phyloP scores from a whole-genome alignment of 2,113 vertebrate genomes.

The Eublepharis macularius region DNA sequence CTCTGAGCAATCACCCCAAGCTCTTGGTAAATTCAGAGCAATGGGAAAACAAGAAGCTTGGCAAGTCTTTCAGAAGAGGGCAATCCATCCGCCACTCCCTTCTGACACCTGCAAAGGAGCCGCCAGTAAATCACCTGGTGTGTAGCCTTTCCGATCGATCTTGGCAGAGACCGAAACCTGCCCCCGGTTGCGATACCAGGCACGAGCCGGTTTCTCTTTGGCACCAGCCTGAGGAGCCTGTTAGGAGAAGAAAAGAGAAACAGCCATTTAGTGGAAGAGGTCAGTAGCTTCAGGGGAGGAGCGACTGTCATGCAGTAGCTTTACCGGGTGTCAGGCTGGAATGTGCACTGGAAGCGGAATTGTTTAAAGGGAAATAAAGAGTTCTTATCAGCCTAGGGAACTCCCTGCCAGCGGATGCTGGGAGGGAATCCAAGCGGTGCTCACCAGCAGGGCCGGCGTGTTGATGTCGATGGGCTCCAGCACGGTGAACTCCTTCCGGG shows the following conservation, averaged over 20 bases:
- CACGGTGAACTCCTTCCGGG: constrained; percentile 91
- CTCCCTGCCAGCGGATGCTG: background rate
- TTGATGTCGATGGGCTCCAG: constrained; percentile 97
- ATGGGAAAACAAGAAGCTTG: background rate
- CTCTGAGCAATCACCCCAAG: background rate
- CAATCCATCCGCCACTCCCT: too few species aligned
- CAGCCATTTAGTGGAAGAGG: background rate
- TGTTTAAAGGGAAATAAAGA: too few species aligned
- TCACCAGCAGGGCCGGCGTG: constrained; percentile 90
- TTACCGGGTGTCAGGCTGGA: too few species aligned
- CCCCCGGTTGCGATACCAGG: constrained; percentile 92
- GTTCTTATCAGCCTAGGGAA: background rate
- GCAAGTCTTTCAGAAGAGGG: too few species aligned
- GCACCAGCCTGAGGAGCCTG: constrained; percentile 94
- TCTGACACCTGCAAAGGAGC: background rate
- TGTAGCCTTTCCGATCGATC: constrained; percentile 96
- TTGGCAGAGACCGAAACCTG: constrained; percentile 92
- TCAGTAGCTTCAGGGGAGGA: too few species aligned
- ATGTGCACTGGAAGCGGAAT: too few species aligned
- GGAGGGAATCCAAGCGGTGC: too few species aligned
- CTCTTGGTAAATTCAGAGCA: background rate
- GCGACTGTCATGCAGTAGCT: too few species aligned
- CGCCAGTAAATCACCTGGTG: constrained; percentile 80
- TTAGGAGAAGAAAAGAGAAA: background rate
- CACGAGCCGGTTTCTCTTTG: constrained; percentile 90